phyloP scores from a whole-genome alignment of 2,113 vertebrate genomes.

The Ivindomyrus marchei region DNA sequence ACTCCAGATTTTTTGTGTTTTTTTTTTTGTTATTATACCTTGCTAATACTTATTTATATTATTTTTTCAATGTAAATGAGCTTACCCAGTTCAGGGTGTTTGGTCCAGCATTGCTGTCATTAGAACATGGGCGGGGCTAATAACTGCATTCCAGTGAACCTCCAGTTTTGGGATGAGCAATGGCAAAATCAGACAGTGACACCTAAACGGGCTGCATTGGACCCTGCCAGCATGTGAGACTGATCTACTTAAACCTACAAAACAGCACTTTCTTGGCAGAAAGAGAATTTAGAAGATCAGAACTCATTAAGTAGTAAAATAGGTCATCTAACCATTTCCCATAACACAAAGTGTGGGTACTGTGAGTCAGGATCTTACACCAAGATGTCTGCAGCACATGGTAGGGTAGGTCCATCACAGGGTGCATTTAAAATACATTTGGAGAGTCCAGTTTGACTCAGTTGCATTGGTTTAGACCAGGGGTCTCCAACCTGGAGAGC shows the following conservation, averaged over 20 bases:
- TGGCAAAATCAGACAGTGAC: background rate
- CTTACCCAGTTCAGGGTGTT: background rate
- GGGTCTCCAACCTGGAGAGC: no score
- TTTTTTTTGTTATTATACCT: background rate
- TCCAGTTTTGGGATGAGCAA: background rate
- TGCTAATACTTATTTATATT: background rate
- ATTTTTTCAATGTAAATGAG: background rate
- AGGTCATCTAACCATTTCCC: background rate
- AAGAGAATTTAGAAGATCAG: background rate
- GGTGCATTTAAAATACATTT: background rate
- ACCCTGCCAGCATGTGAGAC: background rate
- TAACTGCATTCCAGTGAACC: background rate
- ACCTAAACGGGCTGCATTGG: background rate
- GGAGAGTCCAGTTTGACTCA: background rate
- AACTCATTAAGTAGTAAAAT: background rate
- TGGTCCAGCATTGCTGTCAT: background rate
- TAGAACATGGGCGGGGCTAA: background rate
- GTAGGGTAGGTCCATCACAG: background rate
- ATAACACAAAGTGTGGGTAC: background rate
- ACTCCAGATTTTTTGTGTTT: background rate
- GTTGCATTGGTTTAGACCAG: background rate
- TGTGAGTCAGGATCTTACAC: background rate
- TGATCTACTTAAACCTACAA: background rate
- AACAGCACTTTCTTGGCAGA: background rate
- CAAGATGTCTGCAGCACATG: background rate